These are phyloP conservation scores for Lytechinus variegatus DNA, from an alignment of 35 echinoderm and acorn worm genomes.

Conservation along the genomic window DNA sequence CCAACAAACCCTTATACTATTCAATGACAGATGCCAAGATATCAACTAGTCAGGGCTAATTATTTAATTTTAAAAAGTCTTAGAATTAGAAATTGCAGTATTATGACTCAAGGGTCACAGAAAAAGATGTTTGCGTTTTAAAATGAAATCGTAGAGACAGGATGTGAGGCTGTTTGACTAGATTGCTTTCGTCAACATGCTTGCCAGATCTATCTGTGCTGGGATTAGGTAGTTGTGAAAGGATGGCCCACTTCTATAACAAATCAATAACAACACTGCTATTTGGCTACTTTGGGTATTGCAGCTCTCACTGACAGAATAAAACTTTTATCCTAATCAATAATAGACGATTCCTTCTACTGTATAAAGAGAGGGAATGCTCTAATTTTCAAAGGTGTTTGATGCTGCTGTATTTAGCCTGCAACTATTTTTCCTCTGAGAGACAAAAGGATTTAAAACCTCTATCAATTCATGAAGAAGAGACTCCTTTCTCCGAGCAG, in stretches of 20 bases:
- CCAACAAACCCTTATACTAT: background rate
- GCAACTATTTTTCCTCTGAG: background rate
- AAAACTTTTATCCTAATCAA: background rate
- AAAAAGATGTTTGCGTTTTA: background rate
- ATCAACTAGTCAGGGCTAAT: background rate
- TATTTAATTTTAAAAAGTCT: background rate
- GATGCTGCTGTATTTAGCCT: background rate
- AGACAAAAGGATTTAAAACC: background rate
- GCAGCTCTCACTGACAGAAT: background rate
- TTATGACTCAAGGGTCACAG: background rate
- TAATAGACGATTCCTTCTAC: background rate
- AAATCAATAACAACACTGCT: background rate
- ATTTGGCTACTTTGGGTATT: background rate
- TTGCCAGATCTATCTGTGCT: background rate
- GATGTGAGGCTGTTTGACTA: background rate
- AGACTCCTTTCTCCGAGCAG: background rate
- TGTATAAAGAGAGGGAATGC: background rate
- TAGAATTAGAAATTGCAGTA: background rate
- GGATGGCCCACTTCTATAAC: constrained; percentile 1
- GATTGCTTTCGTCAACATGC: constrained; percentile 1
- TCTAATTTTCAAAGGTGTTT: background rate
- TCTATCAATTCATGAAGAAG: too few species aligned
- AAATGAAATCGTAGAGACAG: background rate
- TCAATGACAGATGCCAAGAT: background rate
- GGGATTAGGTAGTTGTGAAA: background rate